Conservation (phyloP, 1,140 invertebrate genomes). For the Hesperophylax magnus region DNA sequence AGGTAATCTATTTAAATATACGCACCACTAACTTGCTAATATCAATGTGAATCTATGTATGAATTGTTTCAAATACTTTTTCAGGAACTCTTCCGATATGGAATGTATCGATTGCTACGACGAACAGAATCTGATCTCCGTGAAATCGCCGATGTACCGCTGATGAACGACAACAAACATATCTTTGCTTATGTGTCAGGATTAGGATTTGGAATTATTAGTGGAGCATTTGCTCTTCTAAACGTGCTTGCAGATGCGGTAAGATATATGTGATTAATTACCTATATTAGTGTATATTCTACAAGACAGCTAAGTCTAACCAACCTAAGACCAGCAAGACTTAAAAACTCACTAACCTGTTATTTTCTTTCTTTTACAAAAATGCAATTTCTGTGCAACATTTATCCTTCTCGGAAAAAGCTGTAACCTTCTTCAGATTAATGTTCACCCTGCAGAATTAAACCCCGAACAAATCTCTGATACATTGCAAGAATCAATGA, state of each 20-base stretch:
- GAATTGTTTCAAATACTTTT: constrained; percentile 45
- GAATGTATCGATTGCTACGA: constrained; percentile 83
- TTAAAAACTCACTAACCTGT: too few relatives aligned
- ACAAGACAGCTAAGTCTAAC: too few relatives aligned
- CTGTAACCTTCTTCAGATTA: too few relatives aligned
- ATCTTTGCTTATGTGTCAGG: constrained; percentile 95
- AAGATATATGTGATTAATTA: constrained; percentile 54
- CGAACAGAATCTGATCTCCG: constrained; percentile 91
- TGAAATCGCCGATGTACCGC: constrained; percentile 84
- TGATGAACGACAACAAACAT: constrained; percentile 88
- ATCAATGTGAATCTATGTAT: too few relatives aligned
- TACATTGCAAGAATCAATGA: too few relatives aligned
- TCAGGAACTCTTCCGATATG: constrained; percentile 80
- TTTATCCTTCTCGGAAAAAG: too few relatives aligned
- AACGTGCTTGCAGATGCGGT: constrained; percentile 94
- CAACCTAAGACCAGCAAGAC: too few relatives aligned
- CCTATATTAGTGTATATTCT: not conserved
- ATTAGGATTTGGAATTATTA: constrained; percentile 95
- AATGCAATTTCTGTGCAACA: too few relatives aligned
- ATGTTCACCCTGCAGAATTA: too few relatives aligned
- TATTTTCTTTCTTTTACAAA: too few relatives aligned
- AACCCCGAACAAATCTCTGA: too few relatives aligned
- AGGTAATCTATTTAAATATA: constrained; percentile 63
- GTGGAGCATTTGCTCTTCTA: constrained; percentile 93
- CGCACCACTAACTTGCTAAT: too few relatives aligned